These are phyloP conservation scores for Ecdyonurus torrentis DNA, from an alignment of 2,888 invertebrate species.

Conservation along the genomic window DNA sequence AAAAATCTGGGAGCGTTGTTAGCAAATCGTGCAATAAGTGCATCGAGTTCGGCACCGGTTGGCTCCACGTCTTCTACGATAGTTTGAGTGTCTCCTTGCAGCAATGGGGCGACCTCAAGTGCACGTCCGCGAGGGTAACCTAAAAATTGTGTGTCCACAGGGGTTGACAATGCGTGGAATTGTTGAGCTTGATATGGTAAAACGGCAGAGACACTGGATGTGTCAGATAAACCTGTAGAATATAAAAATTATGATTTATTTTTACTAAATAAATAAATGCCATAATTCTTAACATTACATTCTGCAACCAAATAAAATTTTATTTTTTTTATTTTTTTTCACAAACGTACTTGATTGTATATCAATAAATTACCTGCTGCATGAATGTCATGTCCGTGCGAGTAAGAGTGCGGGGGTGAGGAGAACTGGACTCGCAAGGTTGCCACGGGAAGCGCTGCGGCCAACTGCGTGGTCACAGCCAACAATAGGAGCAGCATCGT, in stretches of 20 bases:
- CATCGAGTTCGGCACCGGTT: neutral
- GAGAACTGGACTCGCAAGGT: neutral
- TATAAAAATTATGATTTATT: too few species aligned
- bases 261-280: too few species aligned
- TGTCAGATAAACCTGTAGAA: too few species aligned
- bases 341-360: neutral
- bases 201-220: too few species aligned
- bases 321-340: neutral
- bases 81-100: neutral
- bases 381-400: neutral
- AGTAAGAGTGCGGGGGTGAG: neutral
- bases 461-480: neutral
- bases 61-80: neutral
- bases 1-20: slow-evolving; percentile 4
- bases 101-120: neutral
- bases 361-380: too few species aligned
- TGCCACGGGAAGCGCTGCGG: neutral
- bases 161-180: too few species aligned
- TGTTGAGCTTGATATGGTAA: too few species aligned
- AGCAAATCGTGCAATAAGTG: neutral
- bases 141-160: too few species aligned
- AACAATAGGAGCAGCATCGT: neutral
- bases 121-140: neutral
- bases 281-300: too few species aligned
- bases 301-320: neutral